A percentile compares a stretch with the other conserved stretches of the same genome.
These are phyloP conservation scores for Agrotis puta DNA, from an alignment of 2,888 invertebrate genomes.

Conservation along the genomic window DNA sequence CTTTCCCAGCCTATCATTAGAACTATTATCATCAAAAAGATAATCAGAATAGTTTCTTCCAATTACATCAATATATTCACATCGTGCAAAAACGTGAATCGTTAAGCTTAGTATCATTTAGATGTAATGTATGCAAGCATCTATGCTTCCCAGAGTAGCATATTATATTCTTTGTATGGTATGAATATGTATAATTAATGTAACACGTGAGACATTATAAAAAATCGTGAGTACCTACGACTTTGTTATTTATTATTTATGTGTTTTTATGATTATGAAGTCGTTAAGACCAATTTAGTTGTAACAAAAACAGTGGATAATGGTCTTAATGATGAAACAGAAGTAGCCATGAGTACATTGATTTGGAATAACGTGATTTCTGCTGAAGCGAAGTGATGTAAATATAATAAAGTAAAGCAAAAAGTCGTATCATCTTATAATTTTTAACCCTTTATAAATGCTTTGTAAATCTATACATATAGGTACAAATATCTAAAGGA, in stretches of 20 bases:
- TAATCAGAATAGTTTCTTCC: conserved; percentile 31
- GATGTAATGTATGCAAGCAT: conserved; percentile 28
- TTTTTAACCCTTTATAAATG: neutral
- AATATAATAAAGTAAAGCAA: conserved; percentile 8
- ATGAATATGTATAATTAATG: conserved; percentile 52
- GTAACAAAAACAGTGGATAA: conserved; percentile 29
- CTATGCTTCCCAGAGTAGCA: conserved; percentile 28
- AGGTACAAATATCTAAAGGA: neutral
- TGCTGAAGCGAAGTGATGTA: conserved; percentile 4
- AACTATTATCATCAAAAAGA: neutral
- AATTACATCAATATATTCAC: conserved; percentile 40
- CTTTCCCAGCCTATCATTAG: conserved; percentile 2
- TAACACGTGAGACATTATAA: conserved; percentile 49
- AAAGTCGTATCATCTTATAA: neutral
- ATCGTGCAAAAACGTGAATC: conserved; percentile 50
- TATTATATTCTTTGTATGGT: conserved; percentile 50
- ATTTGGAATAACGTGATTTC: neutral
- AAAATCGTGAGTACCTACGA: conserved; percentile 47
- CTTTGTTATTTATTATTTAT: conserved; percentile 21
- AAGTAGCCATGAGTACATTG: conserved; percentile 8
- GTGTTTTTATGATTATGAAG: conserved; percentile 35
- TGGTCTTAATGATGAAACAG: conserved; percentile 14
- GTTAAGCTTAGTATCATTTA: conserved; percentile 28
- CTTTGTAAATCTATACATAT: neutral
- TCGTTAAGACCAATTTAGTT: conserved; percentile 34